Base-by-base conservation (phyloP, 2,113 vertebrate species). In the Nyctereutes procyonoides region DNA sequence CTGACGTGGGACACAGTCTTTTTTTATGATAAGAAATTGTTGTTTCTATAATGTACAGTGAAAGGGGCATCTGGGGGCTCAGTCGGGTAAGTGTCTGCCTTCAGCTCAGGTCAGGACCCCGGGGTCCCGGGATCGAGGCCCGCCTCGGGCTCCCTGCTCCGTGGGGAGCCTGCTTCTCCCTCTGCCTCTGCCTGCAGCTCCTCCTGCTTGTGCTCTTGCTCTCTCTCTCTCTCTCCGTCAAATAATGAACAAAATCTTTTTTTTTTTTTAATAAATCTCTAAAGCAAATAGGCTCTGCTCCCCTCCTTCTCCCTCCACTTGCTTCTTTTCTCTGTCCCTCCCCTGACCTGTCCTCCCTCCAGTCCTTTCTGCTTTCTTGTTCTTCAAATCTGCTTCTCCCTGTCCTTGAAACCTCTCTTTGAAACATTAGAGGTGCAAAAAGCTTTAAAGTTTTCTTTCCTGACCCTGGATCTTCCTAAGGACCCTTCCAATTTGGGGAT, bases 21-120 rank as follows among this genome's bases (percentile, higher is more conserved):
- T 65, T 35, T 51, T 69, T 43, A 3, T 67, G 67, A 62, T 48
- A 67, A 55, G 74, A 63, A 20, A 32, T 12, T 43, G 15, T 88
- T 87, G 32, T 63, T 90, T 93, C 84, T 88, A 89, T 77, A 96
- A n/a, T 22, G 30, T 69, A 77, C 43, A 80, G 5, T 43, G 43
- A 7, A 43, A 43, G 43, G 43, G 43, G 43, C 7, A 1, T 7
- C 43, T 43, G 43, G 43, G 43, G 43, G 43, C 43, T 43, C 43
- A 43, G 43, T 43, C 43, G 6, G 43, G 6, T 43, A 7, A 43
- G 43, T 43, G 43, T 43, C 43, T 43, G 43, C 43, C 43, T 43
- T 43, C 43, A 43, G 43, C 43, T 43, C 43, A 43, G 43, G 43
- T 43, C 43, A 43, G 43, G 43, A 43, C 43, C 43, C 43, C 43